Conservation (phyloP, 2,797 vertebrate species). For the Poeciliopsis turneri region DNA sequence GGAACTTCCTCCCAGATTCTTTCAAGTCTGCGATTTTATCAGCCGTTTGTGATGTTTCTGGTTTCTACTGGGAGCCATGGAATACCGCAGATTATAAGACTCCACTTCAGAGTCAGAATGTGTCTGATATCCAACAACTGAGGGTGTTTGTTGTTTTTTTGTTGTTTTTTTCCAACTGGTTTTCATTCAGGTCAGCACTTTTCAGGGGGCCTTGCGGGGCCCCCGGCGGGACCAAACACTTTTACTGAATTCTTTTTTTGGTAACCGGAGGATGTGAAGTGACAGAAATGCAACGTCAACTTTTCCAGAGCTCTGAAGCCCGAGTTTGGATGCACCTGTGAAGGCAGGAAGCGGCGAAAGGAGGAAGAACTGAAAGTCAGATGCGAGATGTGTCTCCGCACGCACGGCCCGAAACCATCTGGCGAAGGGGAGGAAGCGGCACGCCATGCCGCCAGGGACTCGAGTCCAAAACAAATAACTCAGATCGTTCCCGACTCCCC, state of each 20-base stretch:
- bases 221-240: slow-evolving; percentile 12
- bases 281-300: slow-evolving; percentile 49
- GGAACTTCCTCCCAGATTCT: neutral
- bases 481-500: slow-evolving; percentile 30
- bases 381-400: slow-evolving; percentile 23
- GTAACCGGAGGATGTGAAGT: slow-evolving; percentile 19
- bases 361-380: slow-evolving; percentile 13
- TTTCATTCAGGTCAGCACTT: slow-evolving; percentile 13
- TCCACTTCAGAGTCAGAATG: neutral
- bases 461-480: slow-evolving; percentile 40
- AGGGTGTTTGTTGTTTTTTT: too few relatives aligned
- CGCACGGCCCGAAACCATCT: slow-evolving; percentile 36
- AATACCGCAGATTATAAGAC: neutral
- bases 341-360: slow-evolving; percentile 38
- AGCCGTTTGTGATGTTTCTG: neutral
- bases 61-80: neutral
- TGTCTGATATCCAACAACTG: neutral
- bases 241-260: slow-evolving; percentile 21
- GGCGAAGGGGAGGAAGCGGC: slow-evolving; percentile 37
- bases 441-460: slow-evolving; percentile 35
- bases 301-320: slow-evolving; percentile 31
- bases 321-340: slow-evolving; percentile 37
- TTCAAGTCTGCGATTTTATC: neutral
- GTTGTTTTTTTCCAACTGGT: neutral
- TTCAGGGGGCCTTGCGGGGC: neutral